Conservation (phyloP, 2,797 vertebrate species). For the Octomys mimax region DNA sequence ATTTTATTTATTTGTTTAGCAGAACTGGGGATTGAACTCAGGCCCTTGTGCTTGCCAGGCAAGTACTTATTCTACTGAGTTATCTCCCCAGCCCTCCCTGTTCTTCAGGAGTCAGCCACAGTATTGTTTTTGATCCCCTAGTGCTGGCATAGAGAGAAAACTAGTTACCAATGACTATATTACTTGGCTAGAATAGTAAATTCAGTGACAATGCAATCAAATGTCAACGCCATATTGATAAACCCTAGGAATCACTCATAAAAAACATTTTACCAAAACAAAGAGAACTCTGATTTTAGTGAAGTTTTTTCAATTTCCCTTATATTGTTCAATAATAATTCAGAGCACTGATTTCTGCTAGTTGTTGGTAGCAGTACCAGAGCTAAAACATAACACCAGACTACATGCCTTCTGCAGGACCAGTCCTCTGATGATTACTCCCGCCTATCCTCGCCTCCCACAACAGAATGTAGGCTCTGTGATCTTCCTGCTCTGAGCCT, state of each 20-base stretch:
- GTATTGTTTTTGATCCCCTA: not conserved
- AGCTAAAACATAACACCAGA: not conserved
- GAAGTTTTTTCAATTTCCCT: not conserved
- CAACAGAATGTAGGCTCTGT: not conserved
- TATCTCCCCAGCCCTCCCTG: too few species aligned
- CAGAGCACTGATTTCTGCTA: not conserved
- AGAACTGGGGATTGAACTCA: too few species aligned
- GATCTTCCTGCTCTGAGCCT: not conserved
- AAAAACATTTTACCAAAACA: not conserved
- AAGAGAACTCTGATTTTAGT: not conserved
- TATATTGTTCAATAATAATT: not conserved
- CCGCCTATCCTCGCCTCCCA: not conserved
- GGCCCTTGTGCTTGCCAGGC: too few species aligned
- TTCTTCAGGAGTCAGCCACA: not conserved
- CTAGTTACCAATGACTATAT: not conserved
- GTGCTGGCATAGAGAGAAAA: not conserved
- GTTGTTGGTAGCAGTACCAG: not conserved
- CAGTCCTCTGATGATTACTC: not conserved
- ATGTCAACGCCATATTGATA: not conserved
- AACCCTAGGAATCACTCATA: not conserved
- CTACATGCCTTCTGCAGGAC: not conserved
- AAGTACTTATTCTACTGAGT: too few species aligned
- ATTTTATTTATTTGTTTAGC: too few species aligned
- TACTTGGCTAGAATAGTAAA: not conserved
- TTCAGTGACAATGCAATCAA: not conserved